Evolutionary conservation across 92 coral and sea anemone species (phyloP), one percentile per base, ranked within the genome.

Genomic region (Chrysogorgia sp.): DNA sequence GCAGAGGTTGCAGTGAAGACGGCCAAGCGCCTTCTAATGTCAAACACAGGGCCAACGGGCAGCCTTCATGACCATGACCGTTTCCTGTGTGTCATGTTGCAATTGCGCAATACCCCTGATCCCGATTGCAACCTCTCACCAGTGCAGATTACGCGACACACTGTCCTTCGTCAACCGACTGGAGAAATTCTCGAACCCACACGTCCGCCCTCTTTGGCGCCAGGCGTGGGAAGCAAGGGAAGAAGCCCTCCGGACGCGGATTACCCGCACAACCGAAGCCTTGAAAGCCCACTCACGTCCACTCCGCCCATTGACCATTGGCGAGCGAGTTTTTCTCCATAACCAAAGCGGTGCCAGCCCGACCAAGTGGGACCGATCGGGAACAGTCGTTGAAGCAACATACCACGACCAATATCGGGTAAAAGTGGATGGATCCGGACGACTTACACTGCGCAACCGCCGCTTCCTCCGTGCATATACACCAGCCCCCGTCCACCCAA

Each of bases 281-380:
- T 23, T 53, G 24, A 20, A 31, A 34, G 63, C 47, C 88, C 83
- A n/a, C 84, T 77, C 85, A 0, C 66, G 82, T 17, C 90, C 90
- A 9, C 84, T 81, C 20, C 87, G 84, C 20, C 87, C 89, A 2
- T 50, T 85, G 15, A 22, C 85, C 57, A n/a, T 77, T 52, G 89
- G 87, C 20, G 87, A 85, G 10, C 55, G 50, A 61, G 92, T 85
- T 17, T 81, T 85, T 78, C 40, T 82, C 30, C 89, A 88, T 72
- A 89, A 89, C 68, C 92, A 89, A 63, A 74, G 66, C 25, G 92
- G 88, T 58, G 21, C 83, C 65, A 64, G n/a, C n/a, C 90, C 90
- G 14, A 89, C 80, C 68, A 89, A 86, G 81, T 89, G 90, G 90
- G 88, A 86, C 86, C 30, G 90, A 52, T 86, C 88, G 22, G 84